These are phyloP conservation scores for Engraulis encrasicolus DNA, from an alignment of 2,113 vertebrate genomes.

Conservation along the genomic window DNA sequence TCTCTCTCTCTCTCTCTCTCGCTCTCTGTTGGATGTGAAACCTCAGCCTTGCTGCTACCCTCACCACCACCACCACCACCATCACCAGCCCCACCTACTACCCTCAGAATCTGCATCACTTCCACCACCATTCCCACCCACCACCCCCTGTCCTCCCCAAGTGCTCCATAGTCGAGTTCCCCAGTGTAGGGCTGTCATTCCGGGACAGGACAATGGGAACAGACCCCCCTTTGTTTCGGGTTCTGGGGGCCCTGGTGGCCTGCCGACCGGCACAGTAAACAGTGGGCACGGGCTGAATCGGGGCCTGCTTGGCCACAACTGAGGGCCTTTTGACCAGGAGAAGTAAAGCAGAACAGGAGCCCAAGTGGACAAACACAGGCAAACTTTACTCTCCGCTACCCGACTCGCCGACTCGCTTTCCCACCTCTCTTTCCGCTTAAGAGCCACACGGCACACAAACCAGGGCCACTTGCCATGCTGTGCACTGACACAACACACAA, in stretches of 20 bases:
- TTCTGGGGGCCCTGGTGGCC: conserved; percentile 87
- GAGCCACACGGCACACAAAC: conserved; percentile 20
- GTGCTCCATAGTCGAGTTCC: conserved; percentile 55
- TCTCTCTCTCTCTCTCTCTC: too few relatives aligned
- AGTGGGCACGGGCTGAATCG: conserved; percentile 80
- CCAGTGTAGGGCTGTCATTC: conserved; percentile 73
- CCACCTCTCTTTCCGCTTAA: conserved; percentile 2
- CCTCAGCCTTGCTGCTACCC: conserved; percentile 53
- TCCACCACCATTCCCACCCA: conserved; percentile 53
- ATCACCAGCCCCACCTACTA: conserved; percentile 55
- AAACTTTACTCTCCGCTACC: neutral
- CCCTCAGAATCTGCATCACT: conserved; percentile 54
- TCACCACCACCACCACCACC: conserved; percentile 53
- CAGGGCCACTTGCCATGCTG: conserved; percentile 1
- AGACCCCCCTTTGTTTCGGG: conserved; percentile 90
- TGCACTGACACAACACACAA: neutral
- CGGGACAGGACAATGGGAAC: conserved; percentile 87
- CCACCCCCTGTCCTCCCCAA: conserved; percentile 53
- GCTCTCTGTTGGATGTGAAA: conserved; percentile 56
- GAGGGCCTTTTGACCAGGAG: conserved; percentile 83
- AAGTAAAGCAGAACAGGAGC: conserved; percentile 78
- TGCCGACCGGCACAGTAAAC: conserved; percentile 89
- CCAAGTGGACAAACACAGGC: neutral
- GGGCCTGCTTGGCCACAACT: conserved; percentile 79
- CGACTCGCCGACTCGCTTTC: too few relatives aligned